phyloP scores from a whole-genome alignment of 2,797 vertebrate species.

The Amblyraja radiata region DNA sequence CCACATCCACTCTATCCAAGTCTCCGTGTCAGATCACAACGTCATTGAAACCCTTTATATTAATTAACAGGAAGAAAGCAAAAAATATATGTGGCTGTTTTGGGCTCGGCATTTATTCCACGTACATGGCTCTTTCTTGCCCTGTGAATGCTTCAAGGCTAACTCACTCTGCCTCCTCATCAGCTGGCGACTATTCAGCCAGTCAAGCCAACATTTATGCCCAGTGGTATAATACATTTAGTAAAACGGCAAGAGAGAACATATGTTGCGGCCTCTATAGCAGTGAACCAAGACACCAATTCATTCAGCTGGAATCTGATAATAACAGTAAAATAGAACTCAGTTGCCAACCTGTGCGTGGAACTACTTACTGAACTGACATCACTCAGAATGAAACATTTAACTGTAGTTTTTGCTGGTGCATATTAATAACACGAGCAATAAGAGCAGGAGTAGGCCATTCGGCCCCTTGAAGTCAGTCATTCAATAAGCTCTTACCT shows the following conservation, averaged over 20 bases:
- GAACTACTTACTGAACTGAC: not conserved
- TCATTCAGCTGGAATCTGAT: not conserved
- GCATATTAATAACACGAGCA: too few species aligned
- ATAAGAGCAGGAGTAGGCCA: too few species aligned
- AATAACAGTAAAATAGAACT: not conserved
- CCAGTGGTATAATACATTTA: slow-evolving; percentile 28
- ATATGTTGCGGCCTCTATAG: slow-evolving; percentile 3
- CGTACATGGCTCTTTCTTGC: not conserved
- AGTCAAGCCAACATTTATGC: slow-evolving; percentile 30
- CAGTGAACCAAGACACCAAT: not conserved
- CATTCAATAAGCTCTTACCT: too few species aligned
- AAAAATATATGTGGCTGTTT: not conserved
- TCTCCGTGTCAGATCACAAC: too few species aligned
- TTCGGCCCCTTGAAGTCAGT: too few species aligned
- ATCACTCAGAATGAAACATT: not conserved
- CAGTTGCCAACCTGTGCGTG: not conserved
- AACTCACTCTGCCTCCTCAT: not conserved
- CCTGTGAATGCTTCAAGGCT: not conserved
- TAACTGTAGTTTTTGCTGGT: not conserved
- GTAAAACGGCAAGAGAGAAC: not conserved
- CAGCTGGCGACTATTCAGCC: not conserved
- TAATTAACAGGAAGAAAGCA: not conserved
- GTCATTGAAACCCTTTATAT: too few species aligned
- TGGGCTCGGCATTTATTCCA: slow-evolving; percentile 16
- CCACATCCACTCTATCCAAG: too few species aligned